Evolutionary conservation across 92 coral and sea anemone species (phyloP).

Genomic region (Plumapathes pennacea): DNA sequence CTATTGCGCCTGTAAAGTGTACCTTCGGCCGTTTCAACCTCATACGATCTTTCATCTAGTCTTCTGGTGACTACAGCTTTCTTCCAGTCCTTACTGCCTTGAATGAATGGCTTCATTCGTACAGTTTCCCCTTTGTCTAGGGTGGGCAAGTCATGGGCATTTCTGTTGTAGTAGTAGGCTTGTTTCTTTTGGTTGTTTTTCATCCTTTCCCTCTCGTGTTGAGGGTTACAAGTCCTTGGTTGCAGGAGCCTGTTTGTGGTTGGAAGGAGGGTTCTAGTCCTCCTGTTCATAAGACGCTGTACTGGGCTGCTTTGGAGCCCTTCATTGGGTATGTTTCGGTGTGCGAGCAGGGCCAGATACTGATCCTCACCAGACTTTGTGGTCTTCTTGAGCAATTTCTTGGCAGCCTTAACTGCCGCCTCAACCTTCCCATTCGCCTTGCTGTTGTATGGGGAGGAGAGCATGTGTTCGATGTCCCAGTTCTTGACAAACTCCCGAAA

Average conservation of each 20-base stretch:
- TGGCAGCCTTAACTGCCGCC: not conserved
- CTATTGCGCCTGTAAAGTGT: not conserved
- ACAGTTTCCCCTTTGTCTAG: not conserved
- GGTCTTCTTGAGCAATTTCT: not conserved
- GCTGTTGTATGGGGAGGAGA: no score
- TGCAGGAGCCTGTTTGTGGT: no score
- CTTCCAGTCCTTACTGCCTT: no score
- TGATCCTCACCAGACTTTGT: not conserved
- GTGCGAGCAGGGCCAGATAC: no score
- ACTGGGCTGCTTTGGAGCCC: not conserved
- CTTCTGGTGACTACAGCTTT: not conserved
- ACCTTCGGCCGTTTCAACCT: not conserved
- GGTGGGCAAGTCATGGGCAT: constrained; percentile 1
- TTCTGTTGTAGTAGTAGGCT: not conserved
- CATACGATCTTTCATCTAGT: not conserved
- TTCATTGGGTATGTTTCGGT: no score
- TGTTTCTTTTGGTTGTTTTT: no score
- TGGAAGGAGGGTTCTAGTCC: not conserved
- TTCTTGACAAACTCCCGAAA: not conserved
- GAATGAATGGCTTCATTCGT: not conserved
- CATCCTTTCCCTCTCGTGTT: no score
- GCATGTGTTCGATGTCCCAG: not conserved
- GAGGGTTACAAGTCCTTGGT: no score
- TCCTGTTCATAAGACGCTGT: not conserved
- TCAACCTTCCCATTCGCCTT: no score